Base-by-base conservation (phyloP, 1,140 invertebrate species). In the Rhopalosiphum padi region DNA sequence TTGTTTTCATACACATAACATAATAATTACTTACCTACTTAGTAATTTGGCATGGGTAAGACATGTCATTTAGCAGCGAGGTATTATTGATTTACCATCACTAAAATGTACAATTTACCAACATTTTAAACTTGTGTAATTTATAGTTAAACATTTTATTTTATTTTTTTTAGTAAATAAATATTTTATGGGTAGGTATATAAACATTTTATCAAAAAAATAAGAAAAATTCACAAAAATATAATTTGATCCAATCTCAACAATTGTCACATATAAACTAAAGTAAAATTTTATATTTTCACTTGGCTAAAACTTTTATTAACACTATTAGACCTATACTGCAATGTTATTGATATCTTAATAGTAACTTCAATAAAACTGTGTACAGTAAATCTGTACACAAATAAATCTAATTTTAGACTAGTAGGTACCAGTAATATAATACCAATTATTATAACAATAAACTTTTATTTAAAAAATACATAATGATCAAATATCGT, bases 401-500 rank as follows among this genome's bases (percentile, higher is more conserved):
- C 25, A 11, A 60, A 60, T 30, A 15, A 4, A n/a, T 60, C 30
- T 30, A 9, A 60, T 9, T 1, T 60, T 60, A 60, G 55, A 30
- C 25, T 4, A 68, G 4, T 68, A 6, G 18, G 15, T 68, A 21
- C 60, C 11, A 68, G 30, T 18, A n/a, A 68, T 68, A 0, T 18
- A 68, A 68, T 68, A n/a, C 55, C 9, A 68, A 37, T 83, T 15
- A 23, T 37, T 37, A 83, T 41, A 55, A 90, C 35, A 90, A 90
- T 55, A 25, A 37, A 60, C 21, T 53, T 89, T 37, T 89, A 89
- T 53, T 53, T 35, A 37, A 55, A 55, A 89, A 41, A 46, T 22
- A 88, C 11, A 51, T 51, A 55, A 90, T 90, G 35, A 90, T 23
- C 37, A 90, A 46, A 90, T 60, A 90, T 60, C 11, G 43, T 46